phyloP scores from a whole-genome alignment of 2,113 vertebrate genomes.

The Ginglymostoma cirratum region DNA sequence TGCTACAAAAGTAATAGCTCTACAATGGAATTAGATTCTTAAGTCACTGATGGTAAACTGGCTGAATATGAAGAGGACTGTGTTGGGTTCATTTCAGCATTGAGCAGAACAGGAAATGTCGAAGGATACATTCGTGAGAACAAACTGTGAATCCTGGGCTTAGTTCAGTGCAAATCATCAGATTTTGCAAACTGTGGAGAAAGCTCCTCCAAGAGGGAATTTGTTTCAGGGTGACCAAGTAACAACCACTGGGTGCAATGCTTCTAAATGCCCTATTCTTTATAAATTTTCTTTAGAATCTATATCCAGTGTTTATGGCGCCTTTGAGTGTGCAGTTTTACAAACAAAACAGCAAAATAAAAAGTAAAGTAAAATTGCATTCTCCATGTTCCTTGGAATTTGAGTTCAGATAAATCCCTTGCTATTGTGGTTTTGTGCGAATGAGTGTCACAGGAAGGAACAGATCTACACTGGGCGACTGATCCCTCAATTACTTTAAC shows the following conservation, averaged over 20 bases:
- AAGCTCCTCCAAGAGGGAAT: neutral
- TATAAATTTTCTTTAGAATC: neutral
- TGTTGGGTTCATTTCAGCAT: neutral
- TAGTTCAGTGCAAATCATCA: neutral
- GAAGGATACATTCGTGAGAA: neutral
- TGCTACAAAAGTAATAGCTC: neutral
- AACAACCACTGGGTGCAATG: neutral
- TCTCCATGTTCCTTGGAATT: neutral
- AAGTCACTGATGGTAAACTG: neutral
- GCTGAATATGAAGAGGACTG: neutral
- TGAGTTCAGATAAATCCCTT: neutral
- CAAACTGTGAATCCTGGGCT: neutral
- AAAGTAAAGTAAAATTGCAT: neutral
- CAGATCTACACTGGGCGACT: neutral
- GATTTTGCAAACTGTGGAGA: neutral
- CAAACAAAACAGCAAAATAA: neutral
- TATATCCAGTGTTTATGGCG: neutral
- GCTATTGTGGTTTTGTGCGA: neutral
- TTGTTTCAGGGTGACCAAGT: too few relatives aligned
- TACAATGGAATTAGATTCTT: neutral
- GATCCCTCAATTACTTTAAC: conserved; percentile 9
- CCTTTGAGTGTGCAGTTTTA: neutral
- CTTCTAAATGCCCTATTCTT: neutral
- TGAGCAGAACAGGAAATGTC: neutral
- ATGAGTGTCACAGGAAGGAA: neutral